Percentiles rank a stretch among this genome's conserved stretches.
phyloP scores from a whole-genome alignment of 2,797 vertebrate species.

The Nannoperca obscura region DNA sequence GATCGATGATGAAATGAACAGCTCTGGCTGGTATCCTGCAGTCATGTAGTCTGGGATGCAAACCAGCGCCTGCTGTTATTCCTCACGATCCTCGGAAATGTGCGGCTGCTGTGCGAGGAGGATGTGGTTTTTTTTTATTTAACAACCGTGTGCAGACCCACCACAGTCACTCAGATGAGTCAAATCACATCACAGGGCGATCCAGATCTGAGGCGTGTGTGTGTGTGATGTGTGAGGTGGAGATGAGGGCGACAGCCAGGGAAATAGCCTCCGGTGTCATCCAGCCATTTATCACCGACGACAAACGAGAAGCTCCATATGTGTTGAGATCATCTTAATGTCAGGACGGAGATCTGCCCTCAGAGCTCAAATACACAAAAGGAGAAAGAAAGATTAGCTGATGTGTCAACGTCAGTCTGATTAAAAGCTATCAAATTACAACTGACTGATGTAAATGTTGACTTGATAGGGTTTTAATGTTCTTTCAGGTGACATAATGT shows the following conservation, averaged over 20 bases:
- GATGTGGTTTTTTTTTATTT: conserved; percentile 65
- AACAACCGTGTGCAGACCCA: conserved; percentile 56
- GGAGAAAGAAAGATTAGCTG: conserved; percentile 20
- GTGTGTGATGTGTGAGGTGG: conserved; percentile 56
- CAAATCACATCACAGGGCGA: conserved; percentile 42
- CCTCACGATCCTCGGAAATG: conserved; percentile 57
- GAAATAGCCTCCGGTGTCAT: conserved; percentile 50
- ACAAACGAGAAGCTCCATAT: conserved; percentile 55
- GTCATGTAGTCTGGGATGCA: conserved; percentile 23
- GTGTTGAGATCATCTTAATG: conserved; percentile 41
- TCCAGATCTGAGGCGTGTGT: conserved; percentile 39
- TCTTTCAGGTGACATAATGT: conserved; percentile 29
- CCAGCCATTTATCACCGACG: conserved; percentile 49
- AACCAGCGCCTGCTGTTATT: conserved; percentile 41
- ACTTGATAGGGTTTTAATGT: conserved; percentile 1
- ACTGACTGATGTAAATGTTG: conserved; percentile 39
- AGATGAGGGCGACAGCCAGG: conserved; percentile 59
- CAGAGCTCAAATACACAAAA: conserved; percentile 30
- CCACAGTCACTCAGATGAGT: conserved; percentile 57
- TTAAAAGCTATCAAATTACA: conserved; percentile 24
- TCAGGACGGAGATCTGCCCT: conserved; percentile 45
- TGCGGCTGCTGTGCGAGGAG: conserved; percentile 53
- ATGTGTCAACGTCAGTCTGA: conserved; percentile 3
- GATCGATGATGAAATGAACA: background rate
- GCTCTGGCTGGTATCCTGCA: conserved; percentile 9